Percentiles rank a stretch among this genome's conserved stretches.
Evolutionary conservation across 2,888 invertebrate genomes (phyloP).

Genomic region (Pegoplata infirma): DNA sequence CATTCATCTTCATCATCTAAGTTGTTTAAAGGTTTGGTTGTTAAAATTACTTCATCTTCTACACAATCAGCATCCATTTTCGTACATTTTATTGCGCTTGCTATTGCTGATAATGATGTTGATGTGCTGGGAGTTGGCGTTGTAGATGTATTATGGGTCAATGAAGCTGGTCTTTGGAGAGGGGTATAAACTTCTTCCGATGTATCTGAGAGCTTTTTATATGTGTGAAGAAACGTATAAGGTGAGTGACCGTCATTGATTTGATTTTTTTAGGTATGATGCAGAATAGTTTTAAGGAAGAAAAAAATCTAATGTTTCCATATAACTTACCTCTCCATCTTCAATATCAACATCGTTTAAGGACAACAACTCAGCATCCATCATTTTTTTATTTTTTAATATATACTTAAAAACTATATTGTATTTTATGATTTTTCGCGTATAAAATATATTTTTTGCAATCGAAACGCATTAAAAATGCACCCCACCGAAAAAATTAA

Average conservation of each 20-base stretch:
- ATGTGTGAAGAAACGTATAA: slow-evolving; percentile 2
- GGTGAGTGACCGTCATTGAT: slow-evolving; percentile 24
- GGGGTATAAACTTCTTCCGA: slow-evolving; percentile 76
- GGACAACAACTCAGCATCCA: slow-evolving; percentile 82
- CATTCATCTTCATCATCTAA: slow-evolving; percentile 69
- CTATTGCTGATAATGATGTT: background rate
- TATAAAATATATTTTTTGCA: slow-evolving; percentile 50
- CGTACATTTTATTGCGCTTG: slow-evolving; percentile 26
- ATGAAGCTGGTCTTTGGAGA: slow-evolving; percentile 70
- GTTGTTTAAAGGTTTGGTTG: slow-evolving; percentile 53
- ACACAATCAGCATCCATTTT: slow-evolving; percentile 53
- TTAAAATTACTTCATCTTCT: background rate
- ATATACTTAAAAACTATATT: background rate
- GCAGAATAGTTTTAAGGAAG: too few species aligned
- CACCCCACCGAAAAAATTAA: slow-evolving; percentile 29
- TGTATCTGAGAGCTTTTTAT: slow-evolving; percentile 72
- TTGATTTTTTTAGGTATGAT: background rate
- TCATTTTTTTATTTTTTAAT: slow-evolving; percentile 68
- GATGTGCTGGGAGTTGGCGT: slow-evolving; percentile 16
- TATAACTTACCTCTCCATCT: slow-evolving; percentile 82
- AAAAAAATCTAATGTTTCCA: background rate
- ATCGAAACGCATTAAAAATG: slow-evolving; percentile 55
- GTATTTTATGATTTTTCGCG: background rate
- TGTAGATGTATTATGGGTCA: slow-evolving; percentile 49
- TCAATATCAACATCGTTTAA: slow-evolving; percentile 82